Base-by-base conservation (phyloP, 1,140 invertebrate species). In the Diabrotica undecimpunctata region DNA sequence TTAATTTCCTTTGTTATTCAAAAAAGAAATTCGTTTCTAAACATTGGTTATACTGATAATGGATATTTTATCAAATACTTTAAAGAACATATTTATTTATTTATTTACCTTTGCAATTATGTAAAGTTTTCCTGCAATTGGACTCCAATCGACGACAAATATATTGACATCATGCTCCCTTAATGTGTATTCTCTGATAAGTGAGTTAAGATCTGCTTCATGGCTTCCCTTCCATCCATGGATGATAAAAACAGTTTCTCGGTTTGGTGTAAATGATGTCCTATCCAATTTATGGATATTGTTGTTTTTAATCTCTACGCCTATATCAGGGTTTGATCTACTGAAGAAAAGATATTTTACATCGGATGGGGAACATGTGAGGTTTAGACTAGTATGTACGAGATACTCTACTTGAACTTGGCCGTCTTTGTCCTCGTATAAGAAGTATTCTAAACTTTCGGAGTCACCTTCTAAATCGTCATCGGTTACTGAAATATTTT, bases 131-230 rank as follows among this genome's bases (percentile, higher is more conserved):
- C 74, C 65, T 0, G 79, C 67, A 61, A 73, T 72, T 6, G 69
- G 64, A 59, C 78, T 79, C 86, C 86, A 88, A 70, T 87, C 84
- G 7, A 87, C 74, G 5, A 82, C 76, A 41, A 87, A 83, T 0
- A 87, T 78, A 67, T 88, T 87, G 38, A 79, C 79, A 64, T 85
- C 77, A 12, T 72, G 69, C 9, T 46, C 60, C 9, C 60, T 59
- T 9, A 83, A 63, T 68, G 73, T 37, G 75, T 80, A 80, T n/a
- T 77, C 70, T 64, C 70, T 76, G 64, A 82, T 71, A 5, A 73
- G 25, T 5, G 38, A 69, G 52, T 81, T 81, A 1, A 79, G 64
- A 6, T 56, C 11, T n/a, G 74, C 72, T 37, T 66, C 25, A n/a
- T 72, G 56, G 11, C 72, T 61, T 50, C 71, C 74, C 12, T 72